phyloP scores from a whole-genome alignment of 2,797 vertebrate genomes.

The Enteromius viviparus region DNA sequence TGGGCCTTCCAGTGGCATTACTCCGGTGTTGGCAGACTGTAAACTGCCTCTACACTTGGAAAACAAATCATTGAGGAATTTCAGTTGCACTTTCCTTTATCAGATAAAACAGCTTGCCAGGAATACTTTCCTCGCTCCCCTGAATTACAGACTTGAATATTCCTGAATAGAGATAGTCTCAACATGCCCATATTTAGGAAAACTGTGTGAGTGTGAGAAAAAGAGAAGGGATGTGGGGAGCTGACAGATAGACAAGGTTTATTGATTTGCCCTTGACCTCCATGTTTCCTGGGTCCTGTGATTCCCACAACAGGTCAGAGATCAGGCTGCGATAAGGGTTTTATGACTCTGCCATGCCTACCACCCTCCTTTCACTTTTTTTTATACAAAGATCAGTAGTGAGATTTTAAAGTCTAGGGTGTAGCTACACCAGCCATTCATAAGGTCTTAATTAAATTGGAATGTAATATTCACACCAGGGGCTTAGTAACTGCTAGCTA shows the following conservation, averaged over 20 bases:
- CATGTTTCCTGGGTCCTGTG: constrained; percentile 58
- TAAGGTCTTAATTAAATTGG: constrained; percentile 13
- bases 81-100: constrained; percentile 62
- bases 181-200: constrained; percentile 77
- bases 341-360: constrained; percentile 41
- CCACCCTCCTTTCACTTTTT: constrained; percentile 12
- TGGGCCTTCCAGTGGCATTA: constrained; percentile 45
- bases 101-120: constrained; percentile 65
- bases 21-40: constrained; percentile 47
- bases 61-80: constrained; percentile 62
- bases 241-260: constrained; percentile 61
- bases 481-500: background rate
- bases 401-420: constrained; percentile 14
- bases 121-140: constrained; percentile 59
- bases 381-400: constrained; percentile 16
- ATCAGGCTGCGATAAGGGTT: constrained; percentile 66
- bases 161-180: constrained; percentile 68
- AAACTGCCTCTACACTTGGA: constrained; percentile 51
- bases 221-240: constrained; percentile 48
- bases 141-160: constrained; percentile 55
- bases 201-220: constrained; percentile 63
- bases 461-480: constrained; percentile 13
- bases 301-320: constrained; percentile 55
- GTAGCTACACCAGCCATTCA: background rate
- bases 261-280: constrained; percentile 72